Percentiles rank a stretch among this genome's conserved stretches.
phyloP scores from a whole-genome alignment of 1,140 invertebrate genomes.

The Zaprionus taronus region DNA sequence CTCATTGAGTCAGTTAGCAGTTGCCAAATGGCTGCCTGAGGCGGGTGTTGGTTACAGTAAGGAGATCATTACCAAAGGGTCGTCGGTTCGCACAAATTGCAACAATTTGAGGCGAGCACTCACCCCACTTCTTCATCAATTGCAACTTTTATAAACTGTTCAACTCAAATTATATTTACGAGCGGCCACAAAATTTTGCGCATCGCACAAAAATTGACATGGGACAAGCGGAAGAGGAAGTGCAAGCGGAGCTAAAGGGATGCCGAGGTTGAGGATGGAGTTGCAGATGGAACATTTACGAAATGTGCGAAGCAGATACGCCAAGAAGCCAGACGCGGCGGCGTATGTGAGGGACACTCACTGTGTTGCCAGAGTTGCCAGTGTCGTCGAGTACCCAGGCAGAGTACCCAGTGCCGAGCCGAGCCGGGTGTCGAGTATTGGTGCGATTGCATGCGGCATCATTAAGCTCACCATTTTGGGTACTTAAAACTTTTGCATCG shows the following conservation, averaged over 20 bases:
- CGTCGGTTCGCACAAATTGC: slow-evolving; percentile 28
- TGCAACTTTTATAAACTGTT: slow-evolving; percentile 74
- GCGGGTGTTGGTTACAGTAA: background rate
- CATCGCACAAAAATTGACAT: slow-evolving; percentile 51
- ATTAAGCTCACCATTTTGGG: slow-evolving; percentile 78
- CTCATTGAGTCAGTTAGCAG: background rate
- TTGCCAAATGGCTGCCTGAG: too few relatives aligned
- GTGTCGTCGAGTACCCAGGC: background rate
- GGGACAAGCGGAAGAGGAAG: background rate
- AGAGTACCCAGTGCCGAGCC: slow-evolving; percentile 62
- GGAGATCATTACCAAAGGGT: background rate
- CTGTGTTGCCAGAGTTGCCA: slow-evolving; percentile 64
- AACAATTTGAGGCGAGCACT: slow-evolving; percentile 28
- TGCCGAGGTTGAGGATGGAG: background rate
- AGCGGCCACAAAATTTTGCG: slow-evolving; percentile 53
- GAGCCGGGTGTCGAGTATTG: slow-evolving; percentile 63
- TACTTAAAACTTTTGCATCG: slow-evolving; percentile 76
- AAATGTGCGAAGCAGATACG: slow-evolving; percentile 83
- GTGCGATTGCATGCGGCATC: slow-evolving; percentile 61
- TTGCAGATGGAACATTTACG: slow-evolving; percentile 40
- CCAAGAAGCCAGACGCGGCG: slow-evolving; percentile 51
- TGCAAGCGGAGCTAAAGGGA: background rate
- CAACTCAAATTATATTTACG: slow-evolving; percentile 78
- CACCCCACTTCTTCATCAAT: slow-evolving; percentile 52
- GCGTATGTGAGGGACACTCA: slow-evolving; percentile 43